Evolutionary conservation across 2,888 invertebrate species (phyloP).

Genomic region (Leptopilina syphax): DNA sequence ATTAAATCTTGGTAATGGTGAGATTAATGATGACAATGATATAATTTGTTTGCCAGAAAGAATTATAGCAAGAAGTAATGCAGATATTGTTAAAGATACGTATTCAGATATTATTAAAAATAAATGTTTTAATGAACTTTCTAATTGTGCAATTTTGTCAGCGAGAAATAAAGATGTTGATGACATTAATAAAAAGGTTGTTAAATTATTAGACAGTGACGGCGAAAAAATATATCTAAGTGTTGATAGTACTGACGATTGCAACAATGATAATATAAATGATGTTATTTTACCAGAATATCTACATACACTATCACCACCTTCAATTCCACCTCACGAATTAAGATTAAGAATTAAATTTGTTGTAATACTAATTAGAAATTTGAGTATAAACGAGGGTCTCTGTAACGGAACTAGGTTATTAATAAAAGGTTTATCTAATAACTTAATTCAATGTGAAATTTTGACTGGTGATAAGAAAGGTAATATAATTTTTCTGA

Average conservation of each 20-base stretch:
- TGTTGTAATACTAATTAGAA: conserved; percentile 55
- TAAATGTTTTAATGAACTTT: conserved; percentile 30
- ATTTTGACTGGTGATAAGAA: no score
- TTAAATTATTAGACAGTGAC: conserved; percentile 32
- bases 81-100: conserved; percentile 54
- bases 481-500: background rate
- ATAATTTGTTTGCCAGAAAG: no score
- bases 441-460: conserved; percentile 16
- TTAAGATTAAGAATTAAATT: conserved; percentile 49
- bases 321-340: conserved; percentile 51
- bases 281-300: conserved; percentile 43
- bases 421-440: conserved; percentile 28
- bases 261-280: conserved; percentile 27
- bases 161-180: conserved; percentile 53
- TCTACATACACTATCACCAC: conserved; percentile 46
- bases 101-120: background rate
- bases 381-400: conserved; percentile 27
- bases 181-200: conserved; percentile 54
- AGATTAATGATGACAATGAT: no score
- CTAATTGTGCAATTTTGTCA: conserved; percentile 54
- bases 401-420: background rate
- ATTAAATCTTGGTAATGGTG: background rate
- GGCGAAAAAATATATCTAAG: conserved; percentile 39
- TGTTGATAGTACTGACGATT: conserved; percentile 39
- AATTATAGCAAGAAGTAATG: no score